Conservation (phyloP, 2,888 invertebrate genomes). For the Dryadula phaetusa region DNA sequence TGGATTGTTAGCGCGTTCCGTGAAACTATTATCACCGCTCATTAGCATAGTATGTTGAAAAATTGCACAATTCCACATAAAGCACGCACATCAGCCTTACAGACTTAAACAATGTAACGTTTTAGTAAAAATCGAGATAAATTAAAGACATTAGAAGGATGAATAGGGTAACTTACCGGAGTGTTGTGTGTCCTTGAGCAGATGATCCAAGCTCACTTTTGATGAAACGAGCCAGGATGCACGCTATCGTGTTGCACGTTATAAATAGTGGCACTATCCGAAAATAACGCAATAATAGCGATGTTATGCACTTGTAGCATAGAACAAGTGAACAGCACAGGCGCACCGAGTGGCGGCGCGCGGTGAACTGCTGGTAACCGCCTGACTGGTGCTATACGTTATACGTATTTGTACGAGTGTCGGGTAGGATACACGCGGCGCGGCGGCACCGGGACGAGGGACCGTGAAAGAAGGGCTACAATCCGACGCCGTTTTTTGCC, state of each 20-base stretch:
- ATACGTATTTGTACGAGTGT: conserved; percentile 47
- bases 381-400: conserved; percentile 28
- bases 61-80: conserved; percentile 43
- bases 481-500: conserved; percentile 74
- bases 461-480: conserved; percentile 74
- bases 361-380: conserved; percentile 60
- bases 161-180: conserved; percentile 68
- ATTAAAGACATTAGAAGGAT: conserved; percentile 31
- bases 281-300: conserved; percentile 61
- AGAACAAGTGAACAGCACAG: conserved; percentile 61
- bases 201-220: conserved; percentile 68
- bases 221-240: conserved; percentile 57
- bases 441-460: conserved; percentile 60
- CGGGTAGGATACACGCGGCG: conserved; percentile 52
- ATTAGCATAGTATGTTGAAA: conserved; percentile 54
- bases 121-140: conserved; percentile 39
- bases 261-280: conserved; percentile 59
- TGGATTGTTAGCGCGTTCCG: conserved; percentile 51
- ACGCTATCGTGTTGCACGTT: conserved; percentile 62
- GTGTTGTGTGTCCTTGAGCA: conserved; percentile 72
- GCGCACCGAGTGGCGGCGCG: conserved; percentile 64
- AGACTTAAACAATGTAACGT: conserved; percentile 43
- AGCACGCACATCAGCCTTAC: conserved; percentile 38
- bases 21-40: conserved; percentile 47
- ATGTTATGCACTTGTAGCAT: conserved; percentile 62